Conservation (phyloP, 2,888 invertebrate species). For the Aspidiotus rigidus region DNA sequence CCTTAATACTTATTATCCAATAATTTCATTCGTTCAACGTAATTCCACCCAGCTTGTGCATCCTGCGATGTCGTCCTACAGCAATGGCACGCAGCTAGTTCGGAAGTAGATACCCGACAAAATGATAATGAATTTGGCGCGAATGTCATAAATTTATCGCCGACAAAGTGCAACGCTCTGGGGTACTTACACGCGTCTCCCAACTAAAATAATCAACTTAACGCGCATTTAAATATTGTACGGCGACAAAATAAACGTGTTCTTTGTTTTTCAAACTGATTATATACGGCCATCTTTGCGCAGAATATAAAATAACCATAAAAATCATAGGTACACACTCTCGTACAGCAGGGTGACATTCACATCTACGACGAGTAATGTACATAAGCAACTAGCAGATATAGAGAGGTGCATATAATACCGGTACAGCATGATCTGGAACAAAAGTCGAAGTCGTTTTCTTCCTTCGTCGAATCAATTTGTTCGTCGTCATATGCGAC, state of each 20-base stretch:
- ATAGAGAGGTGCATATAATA: too few relatives aligned
- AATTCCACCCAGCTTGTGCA: too few relatives aligned
- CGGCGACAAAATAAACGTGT: constrained; percentile 25
- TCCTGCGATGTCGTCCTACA: too few relatives aligned
- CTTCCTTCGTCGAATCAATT: not conserved
- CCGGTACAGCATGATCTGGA: not conserved
- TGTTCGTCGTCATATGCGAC: not conserved
- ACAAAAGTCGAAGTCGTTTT: too few relatives aligned
- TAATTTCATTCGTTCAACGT: too few relatives aligned
- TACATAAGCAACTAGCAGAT: too few relatives aligned
- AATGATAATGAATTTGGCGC: not conserved
- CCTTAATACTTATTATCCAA: too few relatives aligned
- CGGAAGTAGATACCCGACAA: too few relatives aligned
- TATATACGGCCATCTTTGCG: constrained; percentile 21
- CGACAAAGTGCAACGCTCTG: not conserved
- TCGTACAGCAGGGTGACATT: too few relatives aligned
- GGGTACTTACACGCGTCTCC: not conserved
- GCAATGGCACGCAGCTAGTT: too few relatives aligned
- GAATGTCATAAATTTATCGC: not conserved
- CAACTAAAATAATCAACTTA: constrained; percentile 18
- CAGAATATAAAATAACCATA: not conserved
- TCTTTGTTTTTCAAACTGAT: constrained; percentile 29
- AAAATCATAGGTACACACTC: too few relatives aligned
- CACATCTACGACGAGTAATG: too few relatives aligned
- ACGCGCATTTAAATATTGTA: constrained; percentile 21